Conservation (phyloP, 2,888 invertebrate species). For the Drosophila aldrichi region DNA sequence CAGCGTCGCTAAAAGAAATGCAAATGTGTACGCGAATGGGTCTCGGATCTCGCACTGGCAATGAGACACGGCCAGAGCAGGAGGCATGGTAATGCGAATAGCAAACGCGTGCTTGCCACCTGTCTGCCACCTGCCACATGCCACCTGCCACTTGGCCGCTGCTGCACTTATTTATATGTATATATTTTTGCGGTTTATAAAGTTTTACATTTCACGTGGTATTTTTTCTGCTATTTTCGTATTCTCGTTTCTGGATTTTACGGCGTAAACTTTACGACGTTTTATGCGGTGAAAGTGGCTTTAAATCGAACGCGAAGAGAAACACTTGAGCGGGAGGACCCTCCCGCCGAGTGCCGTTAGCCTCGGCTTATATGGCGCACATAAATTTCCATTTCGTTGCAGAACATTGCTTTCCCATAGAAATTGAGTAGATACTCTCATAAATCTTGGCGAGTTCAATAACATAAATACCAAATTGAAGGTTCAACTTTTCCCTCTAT, state of each 20-base stretch:
- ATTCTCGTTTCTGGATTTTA: conserved; percentile 50
- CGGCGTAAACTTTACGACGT: conserved; percentile 71
- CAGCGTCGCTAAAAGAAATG: conserved; percentile 56
- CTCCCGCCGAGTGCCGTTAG: conserved; percentile 28
- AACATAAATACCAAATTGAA: conserved; percentile 73
- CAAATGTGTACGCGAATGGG: conserved; percentile 46
- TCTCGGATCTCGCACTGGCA: conserved; percentile 8
- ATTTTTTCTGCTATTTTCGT: conserved; percentile 16
- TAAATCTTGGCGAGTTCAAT: conserved; percentile 76
- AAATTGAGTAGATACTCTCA: conserved; percentile 80
- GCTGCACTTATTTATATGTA: conserved; percentile 62
- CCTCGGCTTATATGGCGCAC: conserved; percentile 57
- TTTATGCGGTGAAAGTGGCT: conserved; percentile 78
- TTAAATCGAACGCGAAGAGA: conserved; percentile 48
- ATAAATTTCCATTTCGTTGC: conserved; percentile 80
- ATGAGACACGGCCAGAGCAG: conserved; percentile 3
- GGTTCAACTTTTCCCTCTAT: conserved; percentile 55
- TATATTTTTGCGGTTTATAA: conserved; percentile 76
- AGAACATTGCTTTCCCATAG: conserved; percentile 69
- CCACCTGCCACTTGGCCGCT: conserved; percentile 46
- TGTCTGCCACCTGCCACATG: conserved; percentile 45
- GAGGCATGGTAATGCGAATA: conserved; percentile 25
- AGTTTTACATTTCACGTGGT: conserved; percentile 72
- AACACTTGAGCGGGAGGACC: conserved; percentile 39
- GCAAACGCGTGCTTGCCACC: conserved; percentile 39